These are phyloP conservation scores for Trachymyrmex cornetzi DNA, from an alignment of 1,140 invertebrate genomes.

Conservation along the genomic window DNA sequence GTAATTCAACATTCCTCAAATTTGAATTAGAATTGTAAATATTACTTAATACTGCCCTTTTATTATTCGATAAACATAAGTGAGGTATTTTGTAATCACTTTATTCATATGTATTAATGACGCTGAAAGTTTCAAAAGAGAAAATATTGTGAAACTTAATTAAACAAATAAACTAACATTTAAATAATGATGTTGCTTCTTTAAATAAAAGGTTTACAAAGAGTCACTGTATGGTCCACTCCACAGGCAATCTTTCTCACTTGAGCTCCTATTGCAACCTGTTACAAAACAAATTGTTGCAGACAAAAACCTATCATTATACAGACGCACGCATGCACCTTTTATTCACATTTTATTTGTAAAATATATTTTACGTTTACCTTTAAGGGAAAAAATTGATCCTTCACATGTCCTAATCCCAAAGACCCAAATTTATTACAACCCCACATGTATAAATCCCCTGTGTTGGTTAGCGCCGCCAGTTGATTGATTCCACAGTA, in stretches of 20 bases:
- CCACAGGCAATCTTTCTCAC: conserved; percentile 92
- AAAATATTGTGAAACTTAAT: conserved; percentile 24
- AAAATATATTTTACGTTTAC: conserved; percentile 84
- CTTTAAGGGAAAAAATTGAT: conserved; percentile 96
- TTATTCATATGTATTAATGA: conserved; percentile 26
- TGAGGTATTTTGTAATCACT: conserved; percentile 15
- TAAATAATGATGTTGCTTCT: conserved; percentile 17
- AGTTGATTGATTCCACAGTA: conserved; percentile 92
- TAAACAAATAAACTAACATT: conserved; percentile 14
- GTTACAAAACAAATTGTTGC: conserved; percentile 65
- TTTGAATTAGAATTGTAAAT: conserved; percentile 29
- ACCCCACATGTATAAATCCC: conserved; percentile 97
- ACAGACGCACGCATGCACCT: no score
- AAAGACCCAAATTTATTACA: conserved; percentile 93
- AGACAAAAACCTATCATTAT: background rate
- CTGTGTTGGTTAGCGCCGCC: conserved; percentile 92
- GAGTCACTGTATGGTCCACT: conserved; percentile 93
- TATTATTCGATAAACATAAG: background rate
- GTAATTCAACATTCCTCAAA: conserved; percentile 36
- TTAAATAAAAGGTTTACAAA: conserved; percentile 92
- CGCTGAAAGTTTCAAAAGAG: conserved; percentile 20
- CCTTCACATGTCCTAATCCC: conserved; percentile 92
- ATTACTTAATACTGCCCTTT: background rate
- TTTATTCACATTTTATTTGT: conserved; percentile 28
- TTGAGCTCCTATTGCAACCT: conserved; percentile 91